Base-by-base conservation (phyloP, 92 coral and sea anemone genomes). In the Epizoanthus illoricatus region DNA sequence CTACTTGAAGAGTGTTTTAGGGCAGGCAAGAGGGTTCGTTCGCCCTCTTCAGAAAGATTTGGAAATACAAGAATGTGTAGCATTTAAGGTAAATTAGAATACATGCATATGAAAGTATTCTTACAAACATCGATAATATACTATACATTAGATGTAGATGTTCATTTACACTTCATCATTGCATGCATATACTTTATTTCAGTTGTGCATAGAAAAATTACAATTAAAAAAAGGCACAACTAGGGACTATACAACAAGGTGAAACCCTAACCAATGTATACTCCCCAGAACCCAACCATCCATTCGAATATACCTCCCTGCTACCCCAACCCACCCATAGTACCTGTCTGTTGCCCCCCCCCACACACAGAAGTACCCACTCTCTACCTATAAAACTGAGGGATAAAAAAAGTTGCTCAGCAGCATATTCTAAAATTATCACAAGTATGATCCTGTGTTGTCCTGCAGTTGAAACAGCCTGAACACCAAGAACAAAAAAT, bases 11-110 rank as follows among this genome's bases (percentile, higher is more conserved):
- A 83, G 90, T 59, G 78, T 74, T 60, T 84, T 84, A 54, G 90
- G 90, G 10, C 87, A 84, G 75, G 90, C 84, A 52, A 81, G 80
- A 64, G 86, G 80, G 55, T 86, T 72, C 74, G 58, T 86, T 55
- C 63, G 86, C 36, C 83, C 84, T n/a, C 79, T 81, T 20, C 86
- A 81, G 54, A 57, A 82, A 71, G 83, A 87, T 58, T 20, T 87
- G 21, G 13, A 41, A 36, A 58, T 74, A 12, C 80, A 80, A 42
- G 79, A 80, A 28, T 24, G n/a, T 68, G 20, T 28, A 28, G 36
- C 36, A 28, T 28, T 28, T 28, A 28, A 28, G 36, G 36, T 28
- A 28, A 28, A 28, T 28, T 28, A 28, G 36, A 28, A 28, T 28
- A 28, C 36, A 28, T 28, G 36, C 2, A 28, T 28, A 28, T 28